Evolutionary conservation across 2,797 vertebrate genomes (phyloP).

Genomic region (Melanotaenia pygmaea): DNA sequence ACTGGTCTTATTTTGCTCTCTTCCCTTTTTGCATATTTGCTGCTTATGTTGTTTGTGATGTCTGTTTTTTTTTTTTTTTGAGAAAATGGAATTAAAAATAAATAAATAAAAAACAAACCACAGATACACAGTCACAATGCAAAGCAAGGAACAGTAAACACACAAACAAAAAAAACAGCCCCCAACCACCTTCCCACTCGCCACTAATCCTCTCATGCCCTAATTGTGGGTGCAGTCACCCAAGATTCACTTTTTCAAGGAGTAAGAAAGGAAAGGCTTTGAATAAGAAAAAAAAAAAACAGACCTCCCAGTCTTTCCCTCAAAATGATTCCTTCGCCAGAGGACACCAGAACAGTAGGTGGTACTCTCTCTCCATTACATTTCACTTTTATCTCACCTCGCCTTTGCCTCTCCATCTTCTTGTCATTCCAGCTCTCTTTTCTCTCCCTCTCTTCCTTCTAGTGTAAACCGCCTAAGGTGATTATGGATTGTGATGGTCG

Average conservation of each 20-base stretch:
- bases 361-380: conserved; percentile 74
- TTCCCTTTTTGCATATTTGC: conserved; percentile 51
- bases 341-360: conserved; percentile 74
- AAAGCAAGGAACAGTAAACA: conserved; percentile 47
- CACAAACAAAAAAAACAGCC: conserved; percentile 74
- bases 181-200: conserved; percentile 73
- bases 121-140: conserved; percentile 55
- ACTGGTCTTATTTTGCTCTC: conserved; percentile 48
- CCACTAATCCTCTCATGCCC: conserved; percentile 80
- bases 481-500: conserved; percentile 68
- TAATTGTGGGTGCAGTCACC: conserved; percentile 78
- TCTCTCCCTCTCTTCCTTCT: conserved; percentile 51
- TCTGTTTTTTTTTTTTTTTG: conserved; percentile 67
- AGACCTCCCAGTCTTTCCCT: conserved; percentile 69
- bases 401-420: conserved; percentile 71
- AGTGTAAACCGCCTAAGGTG: conserved; percentile 71
- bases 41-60: conserved; percentile 67
- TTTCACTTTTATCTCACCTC: conserved; percentile 75
- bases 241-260: conserved; percentile 65
- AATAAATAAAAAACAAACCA: conserved; percentile 9
- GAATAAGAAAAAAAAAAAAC: conserved; percentile 34
- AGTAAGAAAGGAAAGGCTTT: conserved; percentile 29
- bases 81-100: conserved; percentile 47
- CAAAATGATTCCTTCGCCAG: conserved; percentile 62
- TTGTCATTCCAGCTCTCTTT: conserved; percentile 55